Evolutionary conservation across 2,888 invertebrate genomes (phyloP), one percentile per base, ranked within the genome.

Genomic region (Linyphia triangularis): DNA sequence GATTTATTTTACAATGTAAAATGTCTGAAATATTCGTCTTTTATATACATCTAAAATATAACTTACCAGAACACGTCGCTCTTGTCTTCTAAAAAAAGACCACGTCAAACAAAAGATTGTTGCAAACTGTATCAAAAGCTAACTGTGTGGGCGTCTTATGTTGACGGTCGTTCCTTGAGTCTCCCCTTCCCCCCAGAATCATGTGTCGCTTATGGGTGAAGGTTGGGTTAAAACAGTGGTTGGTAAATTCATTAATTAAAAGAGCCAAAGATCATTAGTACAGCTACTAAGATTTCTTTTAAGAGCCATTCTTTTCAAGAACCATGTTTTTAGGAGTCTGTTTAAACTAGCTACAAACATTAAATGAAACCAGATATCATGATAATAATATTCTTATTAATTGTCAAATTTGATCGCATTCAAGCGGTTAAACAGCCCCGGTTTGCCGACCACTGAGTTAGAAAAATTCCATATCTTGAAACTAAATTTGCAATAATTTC

Each of bases 111-210:
- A 73, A 73, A 59, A 59, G 33, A 33, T 10, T 30, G 9, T 57
- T 57, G 30, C 73, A 28, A 30, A 33, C 30, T 73, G 57, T 57
- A 30, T 73, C 57, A 43, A 28, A 72, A 26, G 51, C n/a, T 13
- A 59, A 57, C 57, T 59, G 84, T 75, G 84, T 84, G 75, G 84
- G 84, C 65, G 84, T 28, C 43, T 59, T 61, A 13, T 24, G 61
- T 57, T 26, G 67, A 84, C 75, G 84, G 75, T 77, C 84, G 59
- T n/a, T 28, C 33, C 67, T 77, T 5, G 59, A 67, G 67, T 69
- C 84, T 9, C 33, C 33, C 84, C 59, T 77, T 77, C 84, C 33
- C 33, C 33, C 84, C 59, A 67, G 67, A 67, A 84, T 84, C n/a
- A 75, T 67, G 63, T 33, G 33, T 33, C 33, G 33, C 9, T 9